A percentile compares a stretch with the other conserved stretches of the same genome.
Conservation (phyloP, 2,888 invertebrate genomes). For the Leptarthrus brevirostris region DNA sequence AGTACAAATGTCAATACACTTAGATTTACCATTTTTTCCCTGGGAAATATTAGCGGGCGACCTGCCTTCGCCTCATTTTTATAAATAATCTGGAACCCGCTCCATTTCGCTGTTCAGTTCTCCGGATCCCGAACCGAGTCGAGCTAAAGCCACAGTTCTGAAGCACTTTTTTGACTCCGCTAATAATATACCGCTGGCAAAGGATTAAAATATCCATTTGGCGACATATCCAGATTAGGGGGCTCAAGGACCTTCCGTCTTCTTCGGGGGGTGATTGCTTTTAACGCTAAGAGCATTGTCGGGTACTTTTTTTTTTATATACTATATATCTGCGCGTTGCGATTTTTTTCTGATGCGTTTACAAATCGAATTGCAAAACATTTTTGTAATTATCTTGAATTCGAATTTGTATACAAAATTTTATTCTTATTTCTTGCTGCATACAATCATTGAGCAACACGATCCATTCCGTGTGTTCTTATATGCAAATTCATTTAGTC, state of each 20-base stretch:
- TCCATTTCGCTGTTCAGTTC: no score
- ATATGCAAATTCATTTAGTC: no score
- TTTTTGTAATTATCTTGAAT: background rate
- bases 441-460: no score
- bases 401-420: no score
- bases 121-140: no score
- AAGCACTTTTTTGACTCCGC: conserved; percentile 25
- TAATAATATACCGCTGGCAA: conserved; percentile 41
- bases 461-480: no score
- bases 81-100: no score
- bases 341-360: conserved; percentile 11
- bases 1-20: conserved; percentile 49
- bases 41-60: conserved; percentile 45
- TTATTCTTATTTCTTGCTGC: no score
- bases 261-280: conserved; percentile 26
- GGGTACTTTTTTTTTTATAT: conserved; percentile 12
- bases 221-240: conserved; percentile 49
- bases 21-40: conserved; percentile 42
- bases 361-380: background rate
- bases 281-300: conserved; percentile 32
- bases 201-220: conserved; percentile 49
- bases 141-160: background rate
- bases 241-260: conserved; percentile 42
- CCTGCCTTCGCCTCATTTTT: conserved; percentile 39
- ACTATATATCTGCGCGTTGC: background rate